Conservation (phyloP, 2,797 vertebrate genomes). For the Coregonus suidteri region DNA sequence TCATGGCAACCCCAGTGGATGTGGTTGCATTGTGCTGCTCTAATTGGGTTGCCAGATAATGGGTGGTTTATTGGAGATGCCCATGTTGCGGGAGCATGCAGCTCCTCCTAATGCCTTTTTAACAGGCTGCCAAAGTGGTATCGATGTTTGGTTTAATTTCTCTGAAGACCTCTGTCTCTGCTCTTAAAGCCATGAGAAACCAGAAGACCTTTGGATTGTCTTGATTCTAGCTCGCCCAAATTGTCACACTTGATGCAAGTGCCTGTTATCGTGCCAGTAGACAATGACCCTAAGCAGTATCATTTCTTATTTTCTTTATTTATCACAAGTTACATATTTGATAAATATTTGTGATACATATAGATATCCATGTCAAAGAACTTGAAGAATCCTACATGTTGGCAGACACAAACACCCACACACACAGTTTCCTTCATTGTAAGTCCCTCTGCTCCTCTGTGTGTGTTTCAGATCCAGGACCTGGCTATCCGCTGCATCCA, state of each 20-base stretch:
- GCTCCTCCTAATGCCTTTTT: slow-evolving; percentile 46
- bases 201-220: background rate
- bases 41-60: slow-evolving; percentile 63
- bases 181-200: background rate
- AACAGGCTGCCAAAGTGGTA: slow-evolving; percentile 50
- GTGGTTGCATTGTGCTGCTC: slow-evolving; percentile 46
- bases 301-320: background rate
- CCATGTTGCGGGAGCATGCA: slow-evolving; percentile 42
- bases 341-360: no score
- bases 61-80: slow-evolving; percentile 45
- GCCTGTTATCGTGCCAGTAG: no score
- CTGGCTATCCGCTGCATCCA: slow-evolving; percentile 91
- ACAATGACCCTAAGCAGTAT: no score
- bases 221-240: background rate
- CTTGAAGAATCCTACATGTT: background rate
- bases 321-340: no score
- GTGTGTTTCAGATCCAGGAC: slow-evolving; percentile 77
- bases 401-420: background rate
- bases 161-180: slow-evolving; percentile 21
- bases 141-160: slow-evolving; percentile 61
- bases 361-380: no score
- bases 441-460: background rate
- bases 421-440: background rate
- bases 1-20: slow-evolving; percentile 21
- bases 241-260: background rate